A percentile compares a stretch with the other conserved stretches of the same genome.
Evolutionary conservation across 2,113 vertebrate species (phyloP).

Genomic region (Zonotrichia leucophrys): DNA sequence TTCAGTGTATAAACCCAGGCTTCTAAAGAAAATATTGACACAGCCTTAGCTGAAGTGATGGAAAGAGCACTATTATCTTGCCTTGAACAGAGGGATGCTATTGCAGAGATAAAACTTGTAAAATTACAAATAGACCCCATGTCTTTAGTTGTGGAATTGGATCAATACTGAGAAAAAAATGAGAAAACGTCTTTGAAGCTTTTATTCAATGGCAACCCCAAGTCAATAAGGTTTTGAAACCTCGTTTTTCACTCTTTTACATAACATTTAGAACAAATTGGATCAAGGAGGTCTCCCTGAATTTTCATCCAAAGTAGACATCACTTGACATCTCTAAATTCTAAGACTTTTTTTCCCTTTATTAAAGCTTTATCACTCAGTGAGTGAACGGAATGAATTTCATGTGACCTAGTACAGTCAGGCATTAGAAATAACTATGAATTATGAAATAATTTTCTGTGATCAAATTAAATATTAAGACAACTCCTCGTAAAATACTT

Average conservation of each 20-base stretch:
- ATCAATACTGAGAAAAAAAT: neutral
- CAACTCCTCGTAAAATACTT: neutral
- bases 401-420: neutral
- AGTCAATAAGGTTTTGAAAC: neutral
- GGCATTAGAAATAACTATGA: neutral
- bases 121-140: neutral
- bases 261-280: neutral
- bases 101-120: constrained; percentile 1
- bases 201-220: neutral
- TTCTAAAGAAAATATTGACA: constrained; percentile 64
- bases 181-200: neutral
- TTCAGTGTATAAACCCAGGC: neutral
- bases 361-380: neutral
- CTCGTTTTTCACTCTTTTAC: neutral
- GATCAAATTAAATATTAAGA: neutral
- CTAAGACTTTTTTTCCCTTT: neutral
- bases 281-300: neutral
- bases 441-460: neutral
- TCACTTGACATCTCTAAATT: neutral
- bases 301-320: neutral
- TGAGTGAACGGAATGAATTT: neutral
- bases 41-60: neutral
- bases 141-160: neutral
- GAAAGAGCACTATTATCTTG: constrained; percentile 18
- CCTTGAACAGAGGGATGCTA: neutral